Conservation (phyloP, 2,113 vertebrate species). For the Empidonax alnorum region DNA sequence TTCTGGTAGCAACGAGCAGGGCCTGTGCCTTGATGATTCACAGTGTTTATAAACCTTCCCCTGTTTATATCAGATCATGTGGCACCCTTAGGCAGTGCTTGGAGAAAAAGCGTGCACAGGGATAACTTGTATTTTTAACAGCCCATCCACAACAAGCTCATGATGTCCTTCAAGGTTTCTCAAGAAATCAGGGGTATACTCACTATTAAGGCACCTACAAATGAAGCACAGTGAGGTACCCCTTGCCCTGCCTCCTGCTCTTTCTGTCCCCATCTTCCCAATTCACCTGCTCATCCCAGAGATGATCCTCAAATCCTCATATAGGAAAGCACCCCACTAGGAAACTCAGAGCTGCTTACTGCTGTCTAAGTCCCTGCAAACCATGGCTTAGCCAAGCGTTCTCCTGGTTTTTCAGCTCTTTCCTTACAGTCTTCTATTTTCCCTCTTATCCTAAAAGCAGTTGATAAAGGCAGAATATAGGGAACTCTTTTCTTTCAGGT, state of each 20-base stretch:
- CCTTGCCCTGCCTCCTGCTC: neutral
- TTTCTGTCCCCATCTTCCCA: neutral
- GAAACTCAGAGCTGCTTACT: neutral
- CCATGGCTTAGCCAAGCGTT: accelerated
- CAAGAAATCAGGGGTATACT: neutral
- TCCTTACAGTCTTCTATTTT: neutral
- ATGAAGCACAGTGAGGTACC: neutral
- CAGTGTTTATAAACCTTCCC: neutral
- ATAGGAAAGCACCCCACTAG: accelerated
- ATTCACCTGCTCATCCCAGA: neutral
- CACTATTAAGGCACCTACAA: neutral
- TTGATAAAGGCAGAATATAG: neutral
- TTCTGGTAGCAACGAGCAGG: neutral
- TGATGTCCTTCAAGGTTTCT: neutral
- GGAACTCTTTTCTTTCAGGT: neutral
- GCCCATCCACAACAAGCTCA: neutral
- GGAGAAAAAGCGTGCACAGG: neutral
- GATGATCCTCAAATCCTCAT: accelerated
- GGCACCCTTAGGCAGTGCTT: neutral
- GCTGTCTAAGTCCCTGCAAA: neutral
- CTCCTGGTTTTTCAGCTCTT: neutral
- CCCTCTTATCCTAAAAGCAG: neutral
- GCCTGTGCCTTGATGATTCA: neutral
- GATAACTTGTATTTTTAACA: neutral
- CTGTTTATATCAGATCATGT: accelerated